Evolutionary conservation across 1,140 invertebrate genomes (phyloP).

Genomic region (Bombyx mori): DNA sequence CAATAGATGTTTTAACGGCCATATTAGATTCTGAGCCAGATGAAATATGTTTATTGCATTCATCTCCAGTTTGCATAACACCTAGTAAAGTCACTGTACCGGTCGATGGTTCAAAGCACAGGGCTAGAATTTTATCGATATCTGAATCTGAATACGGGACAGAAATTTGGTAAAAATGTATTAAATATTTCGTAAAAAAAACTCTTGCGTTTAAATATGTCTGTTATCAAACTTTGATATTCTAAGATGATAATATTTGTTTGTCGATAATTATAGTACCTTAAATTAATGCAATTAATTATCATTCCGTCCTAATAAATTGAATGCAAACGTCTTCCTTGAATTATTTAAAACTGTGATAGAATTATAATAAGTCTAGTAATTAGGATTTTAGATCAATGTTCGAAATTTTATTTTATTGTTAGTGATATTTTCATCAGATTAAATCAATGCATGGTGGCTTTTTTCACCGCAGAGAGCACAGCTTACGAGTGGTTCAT

Average conservation of each 20-base stretch:
- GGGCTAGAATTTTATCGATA: slow-evolving; percentile 70
- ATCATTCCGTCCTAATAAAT: slow-evolving; percentile 29
- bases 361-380: slow-evolving; percentile 12
- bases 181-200: slow-evolving; percentile 4
- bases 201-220: slow-evolving; percentile 6
- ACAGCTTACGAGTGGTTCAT: slow-evolving; percentile 53
- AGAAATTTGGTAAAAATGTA: slow-evolving; percentile 78
- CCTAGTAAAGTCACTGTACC: slow-evolving; percentile 72
- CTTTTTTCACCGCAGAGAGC: slow-evolving; percentile 53
- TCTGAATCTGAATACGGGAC: slow-evolving; percentile 76
- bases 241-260: no score
- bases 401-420: slow-evolving; percentile 21
- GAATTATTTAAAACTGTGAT: slow-evolving; percentile 42
- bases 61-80: slow-evolving; percentile 48
- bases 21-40: slow-evolving; percentile 67
- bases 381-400: background rate
- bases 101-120: slow-evolving; percentile 67
- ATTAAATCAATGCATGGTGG: slow-evolving; percentile 56
- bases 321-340: slow-evolving; percentile 35
- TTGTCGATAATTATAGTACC: no score
- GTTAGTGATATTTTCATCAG: slow-evolving; percentile 24
- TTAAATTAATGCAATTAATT: background rate
- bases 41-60: slow-evolving; percentile 50
- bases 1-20: slow-evolving; percentile 52
- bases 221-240: background rate